These are phyloP conservation scores for Cryptops parisi DNA, from an alignment of 2,888 invertebrate species.

Conservation along the genomic window DNA sequence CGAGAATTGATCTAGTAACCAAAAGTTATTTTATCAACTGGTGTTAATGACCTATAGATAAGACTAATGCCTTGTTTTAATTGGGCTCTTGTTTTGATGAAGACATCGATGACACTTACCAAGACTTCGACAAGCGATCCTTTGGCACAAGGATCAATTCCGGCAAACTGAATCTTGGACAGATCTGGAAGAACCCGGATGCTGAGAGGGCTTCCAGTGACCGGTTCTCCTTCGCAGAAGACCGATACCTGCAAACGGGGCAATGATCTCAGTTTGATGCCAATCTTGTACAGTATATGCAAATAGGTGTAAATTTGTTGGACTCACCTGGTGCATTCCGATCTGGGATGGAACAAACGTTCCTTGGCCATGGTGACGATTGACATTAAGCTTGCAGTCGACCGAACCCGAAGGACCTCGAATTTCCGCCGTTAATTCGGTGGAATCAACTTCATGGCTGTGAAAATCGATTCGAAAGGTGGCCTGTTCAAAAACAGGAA, in stretches of 20 bases:
- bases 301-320: too few species aligned
- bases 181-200: conserved; percentile 76
- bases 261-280: too few species aligned
- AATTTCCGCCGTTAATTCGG: conserved; percentile 58
- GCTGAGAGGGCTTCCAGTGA: conserved; percentile 48
- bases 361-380: conserved; percentile 57
- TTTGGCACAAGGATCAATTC: conserved; percentile 88
- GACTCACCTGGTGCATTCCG: conserved; percentile 69
- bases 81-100: neutral
- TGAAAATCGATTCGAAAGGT: conserved; percentile 36
- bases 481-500: conserved; percentile 22
- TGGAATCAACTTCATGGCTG: conserved; percentile 48
- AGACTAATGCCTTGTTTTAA: too few species aligned
- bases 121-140: conserved; percentile 92
- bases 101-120: conserved; percentile 35
- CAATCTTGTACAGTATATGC: too few species aligned
- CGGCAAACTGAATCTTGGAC: conserved; percentile 70
- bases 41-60: conserved; percentile 13
- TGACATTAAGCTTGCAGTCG: conserved; percentile 43
- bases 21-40: too few species aligned
- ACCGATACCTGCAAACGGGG: conserved; percentile 39
- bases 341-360: conserved; percentile 75
- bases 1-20: conserved; percentile 49
- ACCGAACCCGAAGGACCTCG: conserved; percentile 58
- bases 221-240: conserved; percentile 43